phyloP scores from a whole-genome alignment of 1,140 invertebrate genomes.

The Argopecten irradians region DNA sequence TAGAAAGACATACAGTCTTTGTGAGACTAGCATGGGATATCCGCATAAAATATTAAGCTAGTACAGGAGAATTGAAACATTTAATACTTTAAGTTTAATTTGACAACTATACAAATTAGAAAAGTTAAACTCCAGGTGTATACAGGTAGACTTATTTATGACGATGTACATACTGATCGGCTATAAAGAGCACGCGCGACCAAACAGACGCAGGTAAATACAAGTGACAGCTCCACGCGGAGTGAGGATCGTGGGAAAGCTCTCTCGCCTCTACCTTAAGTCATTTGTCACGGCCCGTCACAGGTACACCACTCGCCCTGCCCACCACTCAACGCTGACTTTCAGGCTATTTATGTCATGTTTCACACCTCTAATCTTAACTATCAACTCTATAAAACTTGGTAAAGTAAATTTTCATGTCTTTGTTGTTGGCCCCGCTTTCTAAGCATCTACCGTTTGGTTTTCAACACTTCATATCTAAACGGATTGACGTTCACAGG shows the following conservation, averaged over 20 bases:
- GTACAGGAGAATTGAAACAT: background rate
- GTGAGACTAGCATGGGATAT: background rate
- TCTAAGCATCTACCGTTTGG: background rate
- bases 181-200: constrained; percentile 25
- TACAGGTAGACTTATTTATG: background rate
- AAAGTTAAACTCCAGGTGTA: background rate
- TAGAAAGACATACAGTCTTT: background rate
- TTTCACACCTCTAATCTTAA: background rate
- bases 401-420: background rate
- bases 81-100: background rate
- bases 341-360: background rate
- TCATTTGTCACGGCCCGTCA: constrained; percentile 41
- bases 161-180: background rate
- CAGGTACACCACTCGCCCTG: background rate
- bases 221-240: constrained; percentile 36
- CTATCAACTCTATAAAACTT: constrained; percentile 1
- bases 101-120: background rate
- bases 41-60: background rate
- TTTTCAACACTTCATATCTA: background rate
- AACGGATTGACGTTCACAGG: background rate
- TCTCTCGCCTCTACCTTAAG: constrained; percentile 36
- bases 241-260: constrained; percentile 41
- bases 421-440: background rate
- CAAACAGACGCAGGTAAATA: constrained; percentile 35
- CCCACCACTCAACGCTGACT: background rate